These are phyloP conservation scores for Rhagonycha lutea DNA, from an alignment of 2,888 invertebrate genomes.

Conservation along the genomic window DNA sequence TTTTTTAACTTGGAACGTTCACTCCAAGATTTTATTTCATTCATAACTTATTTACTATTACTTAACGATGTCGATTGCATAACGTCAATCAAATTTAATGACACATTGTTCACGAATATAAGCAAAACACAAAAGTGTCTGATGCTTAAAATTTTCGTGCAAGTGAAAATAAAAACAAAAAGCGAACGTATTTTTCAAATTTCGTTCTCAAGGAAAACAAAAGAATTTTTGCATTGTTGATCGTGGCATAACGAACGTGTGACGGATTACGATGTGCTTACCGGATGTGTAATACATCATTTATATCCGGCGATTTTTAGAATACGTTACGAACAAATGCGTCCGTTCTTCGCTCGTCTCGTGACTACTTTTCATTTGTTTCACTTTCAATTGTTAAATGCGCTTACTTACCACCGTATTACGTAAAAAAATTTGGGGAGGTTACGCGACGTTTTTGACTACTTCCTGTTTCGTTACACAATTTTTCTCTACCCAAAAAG, in stretches of 20 bases:
- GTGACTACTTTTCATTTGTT: background rate
- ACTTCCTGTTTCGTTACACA: background rate
- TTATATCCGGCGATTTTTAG: slow-evolving; percentile 24
- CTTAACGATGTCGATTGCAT: slow-evolving; percentile 16
- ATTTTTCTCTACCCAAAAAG: background rate
- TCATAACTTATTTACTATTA: slow-evolving; percentile 27
- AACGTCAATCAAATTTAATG: slow-evolving; percentile 14
- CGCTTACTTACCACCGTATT: background rate
- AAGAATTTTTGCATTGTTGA: background rate
- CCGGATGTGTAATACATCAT: slow-evolving; percentile 27
- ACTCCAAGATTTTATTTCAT: slow-evolving; percentile 30
- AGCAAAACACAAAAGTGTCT: background rate
- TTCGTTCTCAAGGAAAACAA: background rate
- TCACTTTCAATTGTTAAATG: background rate
- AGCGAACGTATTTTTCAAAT: background rate
- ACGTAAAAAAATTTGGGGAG: background rate
- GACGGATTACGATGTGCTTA: slow-evolving; percentile 1
- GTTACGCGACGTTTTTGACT: background rate
- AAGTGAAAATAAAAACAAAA: background rate
- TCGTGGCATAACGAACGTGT: background rate
- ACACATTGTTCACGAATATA: background rate
- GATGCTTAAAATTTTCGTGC: background rate
- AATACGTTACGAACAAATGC: slow-evolving; percentile 1
- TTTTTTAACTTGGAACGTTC: slow-evolving; percentile 34
- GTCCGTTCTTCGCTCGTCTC: too few species aligned